Conservation (phyloP, 2,797 vertebrate genomes). For the Anomalospiza imberbis region DNA sequence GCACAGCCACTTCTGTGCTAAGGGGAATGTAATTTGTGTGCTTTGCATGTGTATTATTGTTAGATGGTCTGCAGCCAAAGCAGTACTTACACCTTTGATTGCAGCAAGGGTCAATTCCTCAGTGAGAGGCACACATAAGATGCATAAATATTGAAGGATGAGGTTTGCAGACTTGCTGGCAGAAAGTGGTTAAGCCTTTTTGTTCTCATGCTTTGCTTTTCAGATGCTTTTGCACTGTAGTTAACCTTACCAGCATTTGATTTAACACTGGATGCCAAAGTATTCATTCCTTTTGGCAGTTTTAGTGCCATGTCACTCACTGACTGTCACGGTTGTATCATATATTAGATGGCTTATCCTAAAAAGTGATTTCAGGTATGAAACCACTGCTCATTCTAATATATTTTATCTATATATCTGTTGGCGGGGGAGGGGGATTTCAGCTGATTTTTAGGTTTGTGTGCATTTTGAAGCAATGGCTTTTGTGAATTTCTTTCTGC, state of each 20-base stretch:
- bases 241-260: not conserved
- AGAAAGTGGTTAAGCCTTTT: not conserved
- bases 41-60: not conserved
- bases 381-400: not conserved
- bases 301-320: not conserved
- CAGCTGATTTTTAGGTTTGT: not conserved
- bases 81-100: not conserved
- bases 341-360: not conserved
- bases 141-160: not conserved
- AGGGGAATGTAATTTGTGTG: not conserved
- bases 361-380: not conserved
- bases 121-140: not conserved
- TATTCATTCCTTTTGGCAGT: not conserved
- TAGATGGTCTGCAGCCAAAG: not conserved
- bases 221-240: not conserved
- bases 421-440: fast-evolving
- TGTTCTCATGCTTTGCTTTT: not conserved
- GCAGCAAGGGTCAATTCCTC: not conserved
- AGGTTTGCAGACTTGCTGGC: not conserved
- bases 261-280: not conserved
- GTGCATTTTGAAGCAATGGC: not conserved
- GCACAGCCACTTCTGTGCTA: not conserved
- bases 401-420: not conserved
- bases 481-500: not conserved
- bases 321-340: not conserved